Evolutionary conservation across 1,140 invertebrate species (phyloP), one percentile per base, ranked within the genome.

Genomic region (Vanessa atalanta): DNA sequence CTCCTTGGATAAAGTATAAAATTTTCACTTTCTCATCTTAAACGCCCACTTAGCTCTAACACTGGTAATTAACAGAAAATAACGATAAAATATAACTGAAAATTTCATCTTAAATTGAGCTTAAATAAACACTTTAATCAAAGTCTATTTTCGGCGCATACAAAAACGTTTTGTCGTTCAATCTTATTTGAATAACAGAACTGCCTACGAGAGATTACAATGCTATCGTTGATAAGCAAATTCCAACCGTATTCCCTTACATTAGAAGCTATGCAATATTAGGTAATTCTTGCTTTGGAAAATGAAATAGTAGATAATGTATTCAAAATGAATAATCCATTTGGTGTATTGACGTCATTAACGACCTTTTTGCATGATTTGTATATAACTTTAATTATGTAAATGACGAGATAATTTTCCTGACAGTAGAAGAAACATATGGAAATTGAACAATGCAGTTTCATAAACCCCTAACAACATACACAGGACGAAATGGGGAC

Each of bases 171-270:
- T 64, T 43, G 57, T 57, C 72, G 57, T 65, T 68, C 65, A 67
- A 73, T 73, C 71, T 53, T 73, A 73, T 73, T 73, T 73, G 71
- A 66, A 73, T 69, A 73, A 73, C 53, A 63, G 47, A 61, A 67
- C 71, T 73, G 71, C 67, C 67, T 69, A 69, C 55, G 65, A 50
- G 63, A 50, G 63, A 68, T 65, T 65, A 23, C 60, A 43, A 72
- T 16, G 26, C 11, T 9, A 43, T 9, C 37, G 6, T 43, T 69
- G 37, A 3, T n/a, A 26, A 26, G 43, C 16, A 7, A 61, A 60
- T 69, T n/a, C 23, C 55, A 60, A 31, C 43, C 37, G 47, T 69
- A 69, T 69, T 15, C 20, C 9, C 7, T 61, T 61, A 37, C 51
- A 23, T 61, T 67, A 57, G 43, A 63, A 13, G 14, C 15, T 65